Base-by-base conservation (phyloP, 1,140 invertebrate genomes). In the Scylla paramamosain region DNA sequence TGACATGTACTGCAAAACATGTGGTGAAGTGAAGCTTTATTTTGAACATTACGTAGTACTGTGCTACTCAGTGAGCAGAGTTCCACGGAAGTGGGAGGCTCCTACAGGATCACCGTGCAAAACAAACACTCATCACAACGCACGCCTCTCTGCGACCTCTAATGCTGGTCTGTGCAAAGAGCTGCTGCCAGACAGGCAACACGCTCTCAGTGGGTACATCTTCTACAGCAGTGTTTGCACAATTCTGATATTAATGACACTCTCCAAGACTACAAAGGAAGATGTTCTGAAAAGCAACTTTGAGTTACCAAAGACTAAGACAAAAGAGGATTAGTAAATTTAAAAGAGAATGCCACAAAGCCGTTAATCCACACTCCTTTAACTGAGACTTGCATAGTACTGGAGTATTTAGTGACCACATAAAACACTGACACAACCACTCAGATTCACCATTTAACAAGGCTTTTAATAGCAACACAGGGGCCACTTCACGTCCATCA, bases 381-480 rank as follows among this genome's bases (percentile, higher is more conserved):
- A 77, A 77, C 67, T 77, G 67, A 20, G n/a, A 77, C 67, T 77
- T 77, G 67, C 67, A 77, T 77, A n/a, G 67, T 77, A 77, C 67
- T 77, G 67, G 1, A 59, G 52, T n/a, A n/a, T 77, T 77, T 77
- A 77, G 67, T 77, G 4, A 20, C 20, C 67, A 77, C 67, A 91
- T 91, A 25, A 39, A 91, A 77, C 46, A 77, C 52, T 59, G 10
- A 59, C n/a, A 91, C 25, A 77, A 32, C 48, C 90, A 84, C 48
- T 86, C 86, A 86, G 83, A 8, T 20, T 52, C 48, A 93, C 83
- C 46, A 48, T 87, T 86, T 28, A 86, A 88, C 46, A 59, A 93
- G 92, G 83, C 82, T 52, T 31, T 93, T 32, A 25, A 88, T 16
- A 25, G 16, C 28, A 59, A 93, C 46, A 28, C 52, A 25, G 28